Base-by-base conservation (phyloP, 2,113 vertebrate genomes). In the Perca schrenkii region DNA sequence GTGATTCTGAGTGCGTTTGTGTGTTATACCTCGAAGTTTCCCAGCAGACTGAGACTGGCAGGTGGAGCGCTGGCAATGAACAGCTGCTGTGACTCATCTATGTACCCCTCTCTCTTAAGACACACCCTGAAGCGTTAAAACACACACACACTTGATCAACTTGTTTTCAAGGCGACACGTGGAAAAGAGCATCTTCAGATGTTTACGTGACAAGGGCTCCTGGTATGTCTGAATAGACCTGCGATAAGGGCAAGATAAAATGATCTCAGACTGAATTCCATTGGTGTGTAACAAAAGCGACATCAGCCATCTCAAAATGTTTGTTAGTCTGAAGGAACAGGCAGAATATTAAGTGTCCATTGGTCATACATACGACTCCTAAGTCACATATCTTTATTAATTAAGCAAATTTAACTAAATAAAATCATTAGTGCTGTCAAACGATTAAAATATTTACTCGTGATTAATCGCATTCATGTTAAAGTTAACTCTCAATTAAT, bases 21-120 rank as follows among this genome's bases (percentile, higher is more conserved):
- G 64, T 61, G 70, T 49, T 52, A 70, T 97, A 99, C 98, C 98
- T 99, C 98, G 95, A 99, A 99, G 95, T 99, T 99, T 92, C 98
- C 98, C 92, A 99, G 96, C 85, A 99, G 97, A 92, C 98, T 98
- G 91, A 99, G 98, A 95, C 97, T 98, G 89, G 97, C 94, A 82
- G 97, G 96, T 88, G 98, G 98, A 92, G 98, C 97, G 79, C 98
- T 99, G 87, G 96, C 96, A 94, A 97, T 99, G 80, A 99, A 94
- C 92, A 97, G 95, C 86, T 96, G 96, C 93, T 96, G 96, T 80
- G 95, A 95, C 92, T 94, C 95, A 84, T 96, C 96, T 49, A 91
- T 86, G 89, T 96, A 93, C 77, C 92, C 91, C 56, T 97, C 96
- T 93, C 94, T 93, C 85, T 96, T 98, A 92, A 96, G 93, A 96